These are phyloP conservation scores for Junonia oenone DNA, from an alignment of 2,888 invertebrate genomes.

Conservation along the genomic window DNA sequence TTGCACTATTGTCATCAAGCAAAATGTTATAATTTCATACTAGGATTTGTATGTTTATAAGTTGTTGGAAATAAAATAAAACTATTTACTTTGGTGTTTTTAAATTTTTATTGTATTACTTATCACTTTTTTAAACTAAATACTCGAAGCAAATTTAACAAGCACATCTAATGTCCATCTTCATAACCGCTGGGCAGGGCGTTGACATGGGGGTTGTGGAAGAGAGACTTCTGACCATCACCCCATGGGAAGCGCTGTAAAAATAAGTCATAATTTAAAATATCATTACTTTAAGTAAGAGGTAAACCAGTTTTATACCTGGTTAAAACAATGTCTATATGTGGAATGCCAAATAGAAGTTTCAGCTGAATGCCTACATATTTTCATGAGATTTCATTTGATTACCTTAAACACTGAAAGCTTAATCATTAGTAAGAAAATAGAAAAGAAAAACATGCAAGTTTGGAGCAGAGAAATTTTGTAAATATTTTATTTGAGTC, in stretches of 20 bases:
- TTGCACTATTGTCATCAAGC: too few species aligned
- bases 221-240: constrained; percentile 91
- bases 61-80: background rate
- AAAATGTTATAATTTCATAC: background rate
- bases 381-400: too few species aligned
- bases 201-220: constrained; percentile 91
- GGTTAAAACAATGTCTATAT: too few species aligned
- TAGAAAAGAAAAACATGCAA: too few species aligned
- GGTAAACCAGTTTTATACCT: too few species aligned
- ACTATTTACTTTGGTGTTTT: constrained; percentile 7
- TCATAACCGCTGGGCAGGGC: constrained; percentile 92
- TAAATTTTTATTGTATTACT: constrained; percentile 23
- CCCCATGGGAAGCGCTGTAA: constrained; percentile 94
- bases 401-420: too few species aligned
- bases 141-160: constrained; percentile 28
- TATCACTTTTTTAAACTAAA: constrained; percentile 40
- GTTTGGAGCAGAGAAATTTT: too few species aligned
- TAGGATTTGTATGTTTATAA: background rate
- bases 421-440: too few species aligned
- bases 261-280: constrained; percentile 1
- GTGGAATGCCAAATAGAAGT: too few species aligned
- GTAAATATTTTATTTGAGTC: too few species aligned
- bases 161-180: constrained; percentile 50
- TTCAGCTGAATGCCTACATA: too few species aligned
- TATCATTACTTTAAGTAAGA: too few species aligned